Conservation (phyloP, 2,113 vertebrate species). For the Condylura cristata region DNA sequence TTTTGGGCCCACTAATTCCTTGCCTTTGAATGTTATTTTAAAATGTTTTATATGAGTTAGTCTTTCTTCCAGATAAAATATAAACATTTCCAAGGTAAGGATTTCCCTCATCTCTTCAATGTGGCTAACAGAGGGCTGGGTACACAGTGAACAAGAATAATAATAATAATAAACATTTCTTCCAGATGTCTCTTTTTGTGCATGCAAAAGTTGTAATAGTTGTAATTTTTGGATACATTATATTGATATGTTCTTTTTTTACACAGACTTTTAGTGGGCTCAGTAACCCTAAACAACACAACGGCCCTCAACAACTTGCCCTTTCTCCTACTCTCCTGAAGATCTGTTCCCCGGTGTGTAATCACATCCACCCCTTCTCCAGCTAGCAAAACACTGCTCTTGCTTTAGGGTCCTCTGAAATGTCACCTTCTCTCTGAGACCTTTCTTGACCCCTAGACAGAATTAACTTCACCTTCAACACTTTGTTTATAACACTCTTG, state of each 20-base stretch:
- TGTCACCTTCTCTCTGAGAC: not conserved
- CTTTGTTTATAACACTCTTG: not conserved
- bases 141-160: not conserved
- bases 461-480: constrained; percentile 39
- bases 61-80: not conserved
- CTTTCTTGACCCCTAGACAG: constrained; percentile 1
- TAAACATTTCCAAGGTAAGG: not conserved
- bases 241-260: not conserved
- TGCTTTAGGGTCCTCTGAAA: not conserved
- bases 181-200: not conserved
- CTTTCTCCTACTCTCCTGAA: not conserved
- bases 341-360: not conserved
- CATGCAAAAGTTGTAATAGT: not conserved
- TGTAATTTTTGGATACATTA: not conserved
- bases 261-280: not conserved
- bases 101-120: not conserved
- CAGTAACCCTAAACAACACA: not conserved
- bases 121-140: not conserved
- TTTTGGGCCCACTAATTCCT: not conserved
- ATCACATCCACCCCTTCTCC: not conserved
- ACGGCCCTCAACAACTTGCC: not conserved
- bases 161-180: not conserved
- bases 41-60: not conserved
- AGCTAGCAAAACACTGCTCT: not conserved
- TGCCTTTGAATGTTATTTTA: constrained; percentile 8